Percentiles rank a stretch among this genome's conserved stretches.
Evolutionary conservation across 2,797 vertebrate species (phyloP).

Genomic region (Loriculus beryllinus): DNA sequence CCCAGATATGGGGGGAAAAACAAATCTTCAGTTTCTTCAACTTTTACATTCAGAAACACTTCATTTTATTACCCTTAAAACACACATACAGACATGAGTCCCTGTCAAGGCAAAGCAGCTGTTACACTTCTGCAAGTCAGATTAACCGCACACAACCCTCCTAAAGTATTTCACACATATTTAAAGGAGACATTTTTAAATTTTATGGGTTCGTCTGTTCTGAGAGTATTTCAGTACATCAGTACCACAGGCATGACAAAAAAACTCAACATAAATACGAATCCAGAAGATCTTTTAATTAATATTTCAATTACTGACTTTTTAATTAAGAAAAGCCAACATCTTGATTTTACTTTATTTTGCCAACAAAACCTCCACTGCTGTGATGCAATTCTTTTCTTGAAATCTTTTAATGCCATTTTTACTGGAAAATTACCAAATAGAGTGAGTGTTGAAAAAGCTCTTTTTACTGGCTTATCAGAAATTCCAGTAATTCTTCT

Average conservation of each 20-base stretch:
- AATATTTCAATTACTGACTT: neutral
- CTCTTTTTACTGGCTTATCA: slow-evolving; percentile 21
- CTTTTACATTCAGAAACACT: neutral
- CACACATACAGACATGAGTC: neutral
- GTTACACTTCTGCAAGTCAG: neutral
- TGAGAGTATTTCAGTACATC: neutral
- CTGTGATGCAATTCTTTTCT: neutral
- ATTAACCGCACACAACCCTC: neutral
- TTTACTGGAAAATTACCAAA: slow-evolving; percentile 38
- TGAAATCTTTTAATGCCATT: neutral
- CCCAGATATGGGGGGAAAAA: neutral
- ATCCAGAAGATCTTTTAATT: neutral
- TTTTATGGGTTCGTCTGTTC: slow-evolving; percentile 26
- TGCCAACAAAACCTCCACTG: neutral
- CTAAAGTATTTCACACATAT: slow-evolving; percentile 4
- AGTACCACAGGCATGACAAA: neutral
- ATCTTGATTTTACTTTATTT: slow-evolving; percentile 26
- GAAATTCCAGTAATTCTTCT: slow-evolving; percentile 50
- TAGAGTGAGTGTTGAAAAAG: neutral
- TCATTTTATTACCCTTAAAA: neutral
- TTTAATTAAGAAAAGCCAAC: slow-evolving; percentile 15
- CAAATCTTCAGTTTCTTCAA: neutral
- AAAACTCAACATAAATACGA: slow-evolving; percentile 6
- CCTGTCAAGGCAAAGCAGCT: neutral
- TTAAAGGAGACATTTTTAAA: neutral